Conservation (phyloP, 2,888 invertebrate genomes). For the Abrostola tripartita region DNA sequence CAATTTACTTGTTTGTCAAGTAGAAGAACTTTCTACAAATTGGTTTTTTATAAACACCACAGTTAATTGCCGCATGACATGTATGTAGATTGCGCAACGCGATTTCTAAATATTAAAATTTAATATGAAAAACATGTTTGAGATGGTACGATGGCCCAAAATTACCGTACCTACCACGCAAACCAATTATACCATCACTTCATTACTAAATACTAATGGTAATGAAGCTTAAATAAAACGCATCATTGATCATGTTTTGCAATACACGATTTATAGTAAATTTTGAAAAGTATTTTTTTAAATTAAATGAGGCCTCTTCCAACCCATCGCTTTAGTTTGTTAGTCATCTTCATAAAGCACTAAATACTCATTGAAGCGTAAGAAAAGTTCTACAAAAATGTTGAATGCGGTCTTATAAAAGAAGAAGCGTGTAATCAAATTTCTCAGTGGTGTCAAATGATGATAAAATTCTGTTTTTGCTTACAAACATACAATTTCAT, state of each 20-base stretch:
- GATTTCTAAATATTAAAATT: conserved; percentile 66
- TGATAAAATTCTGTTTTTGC: no score
- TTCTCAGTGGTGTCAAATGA: no score
- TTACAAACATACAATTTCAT: not conserved
- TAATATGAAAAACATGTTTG: conserved; percentile 51
- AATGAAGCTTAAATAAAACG: not conserved
- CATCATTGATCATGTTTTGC: conserved; percentile 1
- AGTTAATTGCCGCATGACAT: conserved; percentile 68
- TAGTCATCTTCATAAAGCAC: no score
- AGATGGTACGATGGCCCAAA: conserved; percentile 31
- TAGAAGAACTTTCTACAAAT: conserved; percentile 70
- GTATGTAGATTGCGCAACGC: conserved; percentile 68
- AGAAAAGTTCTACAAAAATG: no score
- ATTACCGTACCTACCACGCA: conserved; percentile 7
- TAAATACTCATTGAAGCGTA: no score
- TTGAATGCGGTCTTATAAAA: no score
- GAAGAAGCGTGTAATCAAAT: no score
- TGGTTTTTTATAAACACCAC: conserved; percentile 57
- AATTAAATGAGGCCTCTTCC: not conserved
- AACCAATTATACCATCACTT: conserved; percentile 2
- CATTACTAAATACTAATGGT: not conserved
- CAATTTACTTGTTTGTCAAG: conserved; percentile 66
- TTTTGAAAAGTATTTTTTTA: not conserved
- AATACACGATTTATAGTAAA: not conserved
- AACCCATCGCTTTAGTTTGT: no score